Percentiles rank a stretch among this genome's conserved stretches.
phyloP scores from a whole-genome alignment of 2,888 invertebrate genomes.

The Agrilus biguttatus region DNA sequence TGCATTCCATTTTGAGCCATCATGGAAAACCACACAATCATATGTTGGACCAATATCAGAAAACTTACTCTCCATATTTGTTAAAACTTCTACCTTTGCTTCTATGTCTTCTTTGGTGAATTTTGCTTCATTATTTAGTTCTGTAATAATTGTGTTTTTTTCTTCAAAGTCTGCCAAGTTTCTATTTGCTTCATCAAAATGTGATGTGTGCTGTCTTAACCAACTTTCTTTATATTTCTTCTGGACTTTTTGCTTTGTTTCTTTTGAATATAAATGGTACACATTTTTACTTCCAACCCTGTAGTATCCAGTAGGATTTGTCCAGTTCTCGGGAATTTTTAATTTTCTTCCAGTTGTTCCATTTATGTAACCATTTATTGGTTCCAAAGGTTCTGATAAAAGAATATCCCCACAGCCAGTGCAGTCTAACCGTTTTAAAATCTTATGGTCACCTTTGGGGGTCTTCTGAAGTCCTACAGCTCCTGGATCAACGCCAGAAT shows the following conservation, averaged over 20 bases:
- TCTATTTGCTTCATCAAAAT: conserved; percentile 63
- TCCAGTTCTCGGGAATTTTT: conserved; percentile 66
- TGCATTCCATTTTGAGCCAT: conserved; percentile 81
- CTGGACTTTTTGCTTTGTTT: conserved; percentile 62
- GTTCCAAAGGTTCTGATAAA: conserved; percentile 60
- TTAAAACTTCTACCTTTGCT: conserved; percentile 69
- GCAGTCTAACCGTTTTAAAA: conserved; percentile 89
- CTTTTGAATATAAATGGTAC: conserved; percentile 74
- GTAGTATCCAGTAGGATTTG: conserved; percentile 71
- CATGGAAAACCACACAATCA: conserved; percentile 87
- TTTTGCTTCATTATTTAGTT: conserved; percentile 51
- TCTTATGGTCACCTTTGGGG: conserved; percentile 77
- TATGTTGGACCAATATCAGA: conserved; percentile 76
- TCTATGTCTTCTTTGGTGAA: conserved; percentile 80
- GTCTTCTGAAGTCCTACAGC: conserved; percentile 77
- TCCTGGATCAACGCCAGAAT: conserved; percentile 96
- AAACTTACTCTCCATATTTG: conserved; percentile 74
- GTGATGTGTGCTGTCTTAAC: conserved; percentile 70
- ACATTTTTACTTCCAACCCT: conserved; percentile 78
- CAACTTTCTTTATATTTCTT: conserved; percentile 65
- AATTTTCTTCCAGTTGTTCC: conserved; percentile 80
- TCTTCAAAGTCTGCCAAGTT: conserved; percentile 62
- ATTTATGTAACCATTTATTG: conserved; percentile 58
- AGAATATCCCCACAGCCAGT: conserved; percentile 96
- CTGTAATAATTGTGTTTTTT: not conserved